Evolutionary conservation across 2,113 vertebrate genomes (phyloP).

Genomic region (Odocoileus virginianus): DNA sequence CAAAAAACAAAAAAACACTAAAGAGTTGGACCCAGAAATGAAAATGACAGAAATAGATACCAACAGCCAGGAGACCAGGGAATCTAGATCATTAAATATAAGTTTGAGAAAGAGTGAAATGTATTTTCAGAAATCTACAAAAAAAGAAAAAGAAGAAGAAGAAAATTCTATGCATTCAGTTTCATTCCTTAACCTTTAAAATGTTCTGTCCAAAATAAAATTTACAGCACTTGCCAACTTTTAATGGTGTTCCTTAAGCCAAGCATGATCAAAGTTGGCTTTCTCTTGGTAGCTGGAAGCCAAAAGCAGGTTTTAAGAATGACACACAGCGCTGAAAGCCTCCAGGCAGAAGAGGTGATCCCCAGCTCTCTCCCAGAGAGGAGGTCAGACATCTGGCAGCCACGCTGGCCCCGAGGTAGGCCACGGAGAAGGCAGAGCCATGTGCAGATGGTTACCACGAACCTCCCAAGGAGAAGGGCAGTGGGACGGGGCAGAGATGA

Average conservation of each 20-base stretch:
- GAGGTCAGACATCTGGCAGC: slow-evolving; percentile 69
- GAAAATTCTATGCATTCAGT: not conserved
- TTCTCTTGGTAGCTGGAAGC: slow-evolving; percentile 38
- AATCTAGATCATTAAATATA: not conserved
- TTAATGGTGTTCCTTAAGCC: not conserved
- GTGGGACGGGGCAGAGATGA: not conserved
- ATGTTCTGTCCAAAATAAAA: slow-evolving; percentile 46
- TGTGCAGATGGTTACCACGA: slow-evolving; percentile 1
- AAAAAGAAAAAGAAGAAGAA: not conserved
- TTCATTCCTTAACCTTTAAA: slow-evolving; percentile 38
- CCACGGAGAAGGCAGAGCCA: slow-evolving; percentile 16
- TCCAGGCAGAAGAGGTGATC: slow-evolving; percentile 26
- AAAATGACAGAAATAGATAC: not conserved
- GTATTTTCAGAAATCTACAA: not conserved
- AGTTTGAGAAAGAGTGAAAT: not conserved
- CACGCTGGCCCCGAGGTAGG: slow-evolving; percentile 63
- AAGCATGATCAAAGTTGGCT: slow-evolving; percentile 36
- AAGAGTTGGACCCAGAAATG: not conserved
- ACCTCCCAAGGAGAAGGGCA: slow-evolving; percentile 66
- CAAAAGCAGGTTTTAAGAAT: not conserved
- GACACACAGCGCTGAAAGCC: slow-evolving; percentile 47
- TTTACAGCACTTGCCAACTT: not conserved
- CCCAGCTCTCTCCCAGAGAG: slow-evolving; percentile 43
- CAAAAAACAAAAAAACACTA: not conserved
- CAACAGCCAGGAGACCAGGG: not conserved